Base-by-base conservation (phyloP, 2,888 invertebrate species). In the Ennomos quercinarius region DNA sequence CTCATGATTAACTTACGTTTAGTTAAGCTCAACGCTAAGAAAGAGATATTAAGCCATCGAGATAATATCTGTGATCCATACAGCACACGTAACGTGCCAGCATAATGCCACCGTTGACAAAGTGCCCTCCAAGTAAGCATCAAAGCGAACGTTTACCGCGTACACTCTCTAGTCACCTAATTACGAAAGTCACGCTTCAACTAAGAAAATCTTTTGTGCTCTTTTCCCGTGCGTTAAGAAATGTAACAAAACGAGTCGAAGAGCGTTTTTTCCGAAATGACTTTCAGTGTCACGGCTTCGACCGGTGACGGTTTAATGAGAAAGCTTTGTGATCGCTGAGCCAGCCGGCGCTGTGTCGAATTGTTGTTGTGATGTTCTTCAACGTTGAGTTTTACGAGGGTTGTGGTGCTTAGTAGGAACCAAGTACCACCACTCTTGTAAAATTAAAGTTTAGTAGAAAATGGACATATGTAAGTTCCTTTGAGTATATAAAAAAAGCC, bases 121-220 rank as follows among this genome's bases (percentile, higher is more conserved):
- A 67, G 66, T 73, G 70, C 67, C 68, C 68, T 65, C 72, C 76
- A 69, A 77, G 79, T 82, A 81, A 81, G 36, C 52, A 37, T 57
- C 38, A 52, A 57, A 52, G 45, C 39, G 34, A 58, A 56, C 52
- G 57, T 51, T 61, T 55, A 57, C 81, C 81, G 85, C 80, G 47
- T 47, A 55, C 60, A 43, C 55, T 61, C 43, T 51, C 47, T 40
- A 61, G 51, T 61, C 88, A 87, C 84, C 87, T 90, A 90, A 91
- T 91, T 91, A 91, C 88, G 81, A 80, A 84, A 85, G 91, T 91
- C 91, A 91, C 89, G 91, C 89, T 88, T 86, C 84, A 78, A 82
- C 89, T 87, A 87, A 89, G 89, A 88, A 89, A 89, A 84, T 84
- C 88, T 89, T 89, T 90, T 89, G 89, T 90, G 85, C 85, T 83